Conservation (phyloP, 2,888 invertebrate species). For the Nephrotoma appendiculata region DNA sequence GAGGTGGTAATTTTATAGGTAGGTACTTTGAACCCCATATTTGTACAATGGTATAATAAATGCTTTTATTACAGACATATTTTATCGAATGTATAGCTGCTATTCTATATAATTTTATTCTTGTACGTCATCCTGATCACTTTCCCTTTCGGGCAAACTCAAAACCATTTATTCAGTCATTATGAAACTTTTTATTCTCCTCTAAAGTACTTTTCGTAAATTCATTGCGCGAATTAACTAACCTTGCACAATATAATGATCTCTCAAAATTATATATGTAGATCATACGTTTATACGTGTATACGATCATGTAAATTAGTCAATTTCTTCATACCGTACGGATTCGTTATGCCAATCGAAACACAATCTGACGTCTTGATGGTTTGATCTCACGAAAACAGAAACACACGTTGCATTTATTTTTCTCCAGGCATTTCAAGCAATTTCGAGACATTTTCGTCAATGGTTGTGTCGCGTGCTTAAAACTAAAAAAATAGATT, state of each 20-base stretch:
- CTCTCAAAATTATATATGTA: background rate
- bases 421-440: background rate
- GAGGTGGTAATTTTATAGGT: background rate
- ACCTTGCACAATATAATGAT: background rate
- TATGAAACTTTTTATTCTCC: no score
- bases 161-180: no score
- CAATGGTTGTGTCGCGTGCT: background rate
- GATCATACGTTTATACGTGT: background rate
- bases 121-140: background rate
- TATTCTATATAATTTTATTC: no score
- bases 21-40: background rate
- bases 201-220: no score
- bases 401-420: background rate
- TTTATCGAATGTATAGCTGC: no score
- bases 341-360: background rate
- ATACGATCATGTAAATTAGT: background rate
- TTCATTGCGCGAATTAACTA: background rate
- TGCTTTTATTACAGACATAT: no score
- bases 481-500: background rate
- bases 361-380: background rate
- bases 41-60: no score
- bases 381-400: background rate
- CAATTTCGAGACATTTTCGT: background rate
- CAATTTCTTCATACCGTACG: background rate
- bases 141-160: background rate